Conservation (phyloP, 2,113 vertebrate genomes). For the Xiphophorus hellerii region DNA sequence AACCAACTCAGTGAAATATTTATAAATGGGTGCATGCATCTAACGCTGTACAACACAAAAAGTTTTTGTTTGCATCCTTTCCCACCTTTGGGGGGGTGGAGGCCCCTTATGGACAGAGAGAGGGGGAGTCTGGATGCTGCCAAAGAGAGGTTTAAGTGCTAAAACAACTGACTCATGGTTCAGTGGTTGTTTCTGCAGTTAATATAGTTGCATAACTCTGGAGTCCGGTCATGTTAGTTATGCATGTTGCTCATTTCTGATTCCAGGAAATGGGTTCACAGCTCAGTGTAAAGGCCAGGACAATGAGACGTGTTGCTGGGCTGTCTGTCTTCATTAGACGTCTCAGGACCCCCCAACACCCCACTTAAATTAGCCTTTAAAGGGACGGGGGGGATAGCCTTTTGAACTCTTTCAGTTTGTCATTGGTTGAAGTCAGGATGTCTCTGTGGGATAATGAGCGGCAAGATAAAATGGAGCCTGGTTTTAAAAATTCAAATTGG, state of each 20-base stretch:
- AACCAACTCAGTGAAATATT: too few species aligned
- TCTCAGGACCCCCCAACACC: not conserved
- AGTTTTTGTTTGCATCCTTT: not conserved
- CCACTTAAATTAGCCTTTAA: constrained; percentile 24
- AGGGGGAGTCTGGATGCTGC: not conserved
- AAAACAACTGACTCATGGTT: constrained; percentile 67
- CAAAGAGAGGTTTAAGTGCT: constrained; percentile 42
- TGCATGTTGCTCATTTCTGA: constrained; percentile 24
- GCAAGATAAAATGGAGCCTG: too few species aligned
- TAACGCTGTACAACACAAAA: not conserved
- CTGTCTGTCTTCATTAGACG: constrained; percentile 56
- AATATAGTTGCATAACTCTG: constrained; percentile 58
- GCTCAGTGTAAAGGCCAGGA: not conserved
- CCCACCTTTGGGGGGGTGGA: not conserved
- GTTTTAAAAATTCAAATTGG: too few species aligned
- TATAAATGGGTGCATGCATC: too few species aligned
- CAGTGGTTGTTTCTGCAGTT: constrained; percentile 60
- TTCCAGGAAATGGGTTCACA: constrained; percentile 1
- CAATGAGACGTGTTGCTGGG: constrained; percentile 3
- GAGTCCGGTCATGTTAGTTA: constrained; percentile 48
- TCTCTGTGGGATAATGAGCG: not conserved
- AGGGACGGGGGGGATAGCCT: constrained; percentile 55
- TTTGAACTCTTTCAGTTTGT: constrained; percentile 52
- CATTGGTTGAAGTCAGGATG: constrained; percentile 36
- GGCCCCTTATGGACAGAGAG: not conserved